These are phyloP conservation scores for Bimastos eiseni DNA, from an alignment of 2,888 invertebrate genomes.

Conservation along the genomic window DNA sequence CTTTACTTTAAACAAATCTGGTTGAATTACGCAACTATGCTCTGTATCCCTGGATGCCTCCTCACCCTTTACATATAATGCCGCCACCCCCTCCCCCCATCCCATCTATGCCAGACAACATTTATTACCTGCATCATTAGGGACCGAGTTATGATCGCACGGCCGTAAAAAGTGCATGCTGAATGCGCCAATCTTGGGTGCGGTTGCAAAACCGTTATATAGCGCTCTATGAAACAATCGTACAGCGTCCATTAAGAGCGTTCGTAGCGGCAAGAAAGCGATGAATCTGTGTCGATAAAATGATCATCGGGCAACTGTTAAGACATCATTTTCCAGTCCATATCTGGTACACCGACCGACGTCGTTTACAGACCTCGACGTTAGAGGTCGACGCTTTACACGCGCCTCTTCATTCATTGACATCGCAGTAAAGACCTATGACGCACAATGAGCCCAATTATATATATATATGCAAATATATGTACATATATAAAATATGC, in stretches of 20 bases:
- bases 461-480: too few relatives aligned
- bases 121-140: background rate
- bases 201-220: slow-evolving; percentile 1
- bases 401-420: background rate
- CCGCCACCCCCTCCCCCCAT: background rate
- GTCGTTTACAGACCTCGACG: background rate
- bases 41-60: background rate
- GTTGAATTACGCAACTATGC: background rate
- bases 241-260: slow-evolving; percentile 7
- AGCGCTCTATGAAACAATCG: background rate
- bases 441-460: background rate
- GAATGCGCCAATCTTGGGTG: slow-evolving; percentile 2
- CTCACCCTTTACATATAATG: background rate
- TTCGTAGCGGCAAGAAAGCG: background rate
- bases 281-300: background rate
- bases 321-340: background rate
- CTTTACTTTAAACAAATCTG: background rate
- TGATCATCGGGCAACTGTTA: slow-evolving; percentile 1
- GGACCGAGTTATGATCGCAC: background rate
- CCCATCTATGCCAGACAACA: background rate
- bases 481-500: too few relatives aligned
- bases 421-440: background rate
- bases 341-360: background rate
- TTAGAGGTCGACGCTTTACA: background rate
- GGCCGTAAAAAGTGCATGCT: background rate